Evolutionary conservation across 2,113 vertebrate species (phyloP).

Genomic region (Protobothrops flavoviridis): DNA sequence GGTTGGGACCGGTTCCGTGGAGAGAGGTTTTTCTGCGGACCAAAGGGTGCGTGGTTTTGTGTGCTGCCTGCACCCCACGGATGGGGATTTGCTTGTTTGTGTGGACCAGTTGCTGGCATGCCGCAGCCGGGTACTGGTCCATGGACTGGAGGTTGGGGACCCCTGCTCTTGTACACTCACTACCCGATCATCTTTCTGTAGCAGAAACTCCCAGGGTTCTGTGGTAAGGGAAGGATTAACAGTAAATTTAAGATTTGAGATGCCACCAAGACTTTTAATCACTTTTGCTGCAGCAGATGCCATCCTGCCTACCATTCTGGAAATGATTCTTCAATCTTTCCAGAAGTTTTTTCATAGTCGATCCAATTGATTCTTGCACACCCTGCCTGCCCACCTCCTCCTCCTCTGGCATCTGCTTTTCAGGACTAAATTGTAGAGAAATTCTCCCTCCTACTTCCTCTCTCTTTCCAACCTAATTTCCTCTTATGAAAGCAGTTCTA

Average conservation of each 20-base stretch:
- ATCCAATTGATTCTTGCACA: neutral
- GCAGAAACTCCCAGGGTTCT: neutral
- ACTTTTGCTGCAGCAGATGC: neutral
- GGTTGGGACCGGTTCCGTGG: too few relatives aligned
- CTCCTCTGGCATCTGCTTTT: neutral
- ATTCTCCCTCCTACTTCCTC: neutral
- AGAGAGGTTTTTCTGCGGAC: too few relatives aligned
- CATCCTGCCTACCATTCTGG: neutral
- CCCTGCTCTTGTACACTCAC: neutral
- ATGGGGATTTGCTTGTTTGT: too few relatives aligned
- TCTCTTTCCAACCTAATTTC: neutral
- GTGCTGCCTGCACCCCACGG: too few relatives aligned
- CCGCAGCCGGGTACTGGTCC: too few relatives aligned
- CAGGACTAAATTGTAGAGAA: neutral
- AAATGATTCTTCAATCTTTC: neutral
- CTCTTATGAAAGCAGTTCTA: slow-evolving; percentile 18
- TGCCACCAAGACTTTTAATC: neutral
- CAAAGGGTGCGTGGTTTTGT: too few relatives aligned
- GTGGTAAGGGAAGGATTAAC: neutral
- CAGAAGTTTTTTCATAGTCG: too few relatives aligned
- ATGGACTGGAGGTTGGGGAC: too few relatives aligned
- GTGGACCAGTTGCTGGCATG: too few relatives aligned
- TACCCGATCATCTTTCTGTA: neutral
- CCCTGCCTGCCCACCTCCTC: neutral
- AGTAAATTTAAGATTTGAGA: neutral